Percentiles rank a stretch among this genome's conserved stretches.
These are phyloP conservation scores for Arremon aurantiirostris DNA, from an alignment of 2,797 vertebrate genomes.

Conservation along the genomic window DNA sequence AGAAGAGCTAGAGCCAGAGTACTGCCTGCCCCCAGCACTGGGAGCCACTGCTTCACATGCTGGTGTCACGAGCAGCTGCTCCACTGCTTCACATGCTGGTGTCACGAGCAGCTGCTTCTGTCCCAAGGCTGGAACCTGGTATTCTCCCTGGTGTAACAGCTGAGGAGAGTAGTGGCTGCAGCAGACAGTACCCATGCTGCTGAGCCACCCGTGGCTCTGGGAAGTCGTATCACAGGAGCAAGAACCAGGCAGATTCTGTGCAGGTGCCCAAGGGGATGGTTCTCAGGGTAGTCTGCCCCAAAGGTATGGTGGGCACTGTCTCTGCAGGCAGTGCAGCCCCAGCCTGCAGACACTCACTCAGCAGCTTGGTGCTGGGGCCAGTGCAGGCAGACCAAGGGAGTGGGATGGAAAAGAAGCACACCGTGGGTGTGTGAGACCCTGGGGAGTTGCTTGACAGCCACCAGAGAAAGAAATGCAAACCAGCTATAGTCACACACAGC, in stretches of 20 bases:
- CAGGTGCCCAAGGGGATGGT: accelerated
- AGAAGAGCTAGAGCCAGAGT: background rate
- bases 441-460: background rate
- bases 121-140: background rate
- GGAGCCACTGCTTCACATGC: background rate
- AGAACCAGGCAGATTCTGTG: background rate
- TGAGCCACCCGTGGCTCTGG: background rate
- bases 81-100: no score
- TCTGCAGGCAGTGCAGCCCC: background rate
- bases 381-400: background rate
- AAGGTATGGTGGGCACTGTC: accelerated
- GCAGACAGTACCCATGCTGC: accelerated
- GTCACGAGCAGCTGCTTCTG: background rate
- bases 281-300: background rate
- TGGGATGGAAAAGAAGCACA: background rate
- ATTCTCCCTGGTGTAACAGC: background rate
- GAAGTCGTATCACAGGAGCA: background rate
- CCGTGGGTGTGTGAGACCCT: accelerated
- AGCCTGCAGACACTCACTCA: accelerated
- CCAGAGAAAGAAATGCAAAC: background rate
- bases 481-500: accelerated
- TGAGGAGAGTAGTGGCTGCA: background rate
- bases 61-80: background rate
- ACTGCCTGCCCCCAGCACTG: accelerated
- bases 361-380: background rate